A percentile compares a stretch with the other conserved stretches of the same genome.
These are phyloP conservation scores for Kryptolebias marmoratus DNA, from an alignment of 2,113 vertebrate species.

Conservation along the genomic window DNA sequence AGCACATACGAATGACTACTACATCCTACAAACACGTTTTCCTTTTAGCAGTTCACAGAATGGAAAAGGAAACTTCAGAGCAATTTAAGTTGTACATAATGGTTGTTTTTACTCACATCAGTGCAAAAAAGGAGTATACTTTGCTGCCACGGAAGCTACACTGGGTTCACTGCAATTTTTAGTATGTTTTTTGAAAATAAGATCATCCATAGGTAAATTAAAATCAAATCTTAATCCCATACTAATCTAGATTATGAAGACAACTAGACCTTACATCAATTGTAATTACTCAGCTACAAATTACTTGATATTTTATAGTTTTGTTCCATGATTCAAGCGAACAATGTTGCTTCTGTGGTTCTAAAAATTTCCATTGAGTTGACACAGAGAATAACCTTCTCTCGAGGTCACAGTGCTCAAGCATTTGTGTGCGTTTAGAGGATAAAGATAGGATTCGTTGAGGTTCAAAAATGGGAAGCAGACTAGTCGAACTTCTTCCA, in stretches of 20 bases:
- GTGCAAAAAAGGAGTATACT: neutral
- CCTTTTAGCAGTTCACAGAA: conserved; percentile 46
- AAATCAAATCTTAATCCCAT: neutral
- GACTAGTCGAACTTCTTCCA: conserved; percentile 66
- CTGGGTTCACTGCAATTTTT: neutral
- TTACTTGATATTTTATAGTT: conserved; percentile 21
- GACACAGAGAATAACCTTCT: conserved; percentile 48
- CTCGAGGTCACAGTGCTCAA: conserved; percentile 42
- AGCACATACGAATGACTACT: conserved; percentile 63
- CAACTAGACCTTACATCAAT: neutral
- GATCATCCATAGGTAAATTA: neutral
- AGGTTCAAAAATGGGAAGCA: conserved; percentile 77
- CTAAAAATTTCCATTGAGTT: conserved; percentile 69
- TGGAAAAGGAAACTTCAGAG: conserved; percentile 58
- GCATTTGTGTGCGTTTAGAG: conserved; percentile 48
- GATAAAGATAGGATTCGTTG: conserved; percentile 76
- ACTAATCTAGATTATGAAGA: neutral
- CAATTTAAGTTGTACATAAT: conserved; percentile 27
- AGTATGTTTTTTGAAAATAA: neutral
- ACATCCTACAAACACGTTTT: conserved; percentile 68
- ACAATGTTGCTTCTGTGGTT: conserved; percentile 61
- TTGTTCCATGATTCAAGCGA: conserved; percentile 19
- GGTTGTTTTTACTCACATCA: conserved; percentile 53
- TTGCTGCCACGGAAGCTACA: conserved; percentile 24
- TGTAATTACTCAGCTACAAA: conserved; percentile 17